Evolutionary conservation across 2,888 invertebrate genomes (phyloP), one percentile per base, ranked within the genome.

Genomic region (Junonia oenone): DNA sequence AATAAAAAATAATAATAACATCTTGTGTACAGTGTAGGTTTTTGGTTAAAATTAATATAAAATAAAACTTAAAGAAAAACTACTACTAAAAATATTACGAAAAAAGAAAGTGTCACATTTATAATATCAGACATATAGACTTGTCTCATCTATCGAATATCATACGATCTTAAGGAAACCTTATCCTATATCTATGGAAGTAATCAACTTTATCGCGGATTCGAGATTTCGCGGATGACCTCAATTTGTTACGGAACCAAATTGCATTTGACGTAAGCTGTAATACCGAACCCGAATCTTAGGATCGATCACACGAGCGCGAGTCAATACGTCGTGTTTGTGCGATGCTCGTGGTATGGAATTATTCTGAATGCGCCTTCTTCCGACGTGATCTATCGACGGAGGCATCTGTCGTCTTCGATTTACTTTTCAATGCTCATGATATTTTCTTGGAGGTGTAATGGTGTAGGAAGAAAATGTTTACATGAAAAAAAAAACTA

Each of bases 321-420:
- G n/a, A n/a, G n/a, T n/a, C n/a, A 57, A 55, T 55, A 52, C 43
- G 38, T 55, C 51, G 51, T 54, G 52, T 57, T 59, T 59, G 45
- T 45, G 45, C 35, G 51, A 58, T 55, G 48, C 51, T 55, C 49
- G 52, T 29, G 49, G 43, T 54, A 59, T 59, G 45, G 51, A 52
- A 59, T 59, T 59, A 59, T 55, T 49, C 49, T 29, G 55, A 52
- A 52, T 47, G 47, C 52, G 51, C 51, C 35, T 58, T 48, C 48
- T 51, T 45, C 51, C 55, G 37, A 52, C 48, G 49, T 59, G 52
- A 55, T 59, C 52, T 55, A 52, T 52, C 38, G 49, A 52, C 26
- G 55, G 38, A 43, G 38, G 17, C 48, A 54, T 43, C 46, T 51
- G 45, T 17, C 38, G 11, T 38, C 38, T 53, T 53, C 27, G 45